Conservation (phyloP, 2,888 invertebrate species). For the Stenurella melanura region DNA sequence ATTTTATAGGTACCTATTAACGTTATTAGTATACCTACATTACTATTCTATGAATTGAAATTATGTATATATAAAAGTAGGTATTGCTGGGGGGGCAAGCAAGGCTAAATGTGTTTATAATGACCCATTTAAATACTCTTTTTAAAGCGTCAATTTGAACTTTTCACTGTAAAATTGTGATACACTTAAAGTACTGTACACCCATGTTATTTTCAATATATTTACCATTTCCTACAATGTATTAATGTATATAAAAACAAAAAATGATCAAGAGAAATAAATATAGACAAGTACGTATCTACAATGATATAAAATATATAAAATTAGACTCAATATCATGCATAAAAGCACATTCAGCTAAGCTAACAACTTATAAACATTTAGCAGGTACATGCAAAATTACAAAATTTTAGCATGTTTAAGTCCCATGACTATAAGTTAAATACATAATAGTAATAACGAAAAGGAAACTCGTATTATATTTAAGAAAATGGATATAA, state of each 20-base stretch:
- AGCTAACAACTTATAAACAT: conserved; percentile 40
- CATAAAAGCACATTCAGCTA: conserved; percentile 46
- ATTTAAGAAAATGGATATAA: not conserved
- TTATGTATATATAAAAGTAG: too few relatives aligned
- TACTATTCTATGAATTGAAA: too few relatives aligned
- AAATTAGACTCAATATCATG: conserved; percentile 47
- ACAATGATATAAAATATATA: conserved; percentile 26
- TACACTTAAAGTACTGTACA: too few relatives aligned
- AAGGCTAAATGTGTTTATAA: too few relatives aligned
- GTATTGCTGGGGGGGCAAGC: too few relatives aligned
- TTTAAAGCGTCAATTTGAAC: too few relatives aligned
- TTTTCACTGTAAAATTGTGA: too few relatives aligned
- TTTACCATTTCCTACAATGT: not conserved
- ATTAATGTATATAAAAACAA: not conserved
- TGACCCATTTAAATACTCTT: too few relatives aligned
- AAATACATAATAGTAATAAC: conserved; percentile 12
- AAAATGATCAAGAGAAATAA: not conserved
- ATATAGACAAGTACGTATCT: not conserved
- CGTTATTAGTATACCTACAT: too few relatives aligned
- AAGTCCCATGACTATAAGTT: conserved; percentile 20
- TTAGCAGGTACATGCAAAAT: conserved; percentile 41
- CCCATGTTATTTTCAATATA: too few relatives aligned
- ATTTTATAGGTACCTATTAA: too few relatives aligned
- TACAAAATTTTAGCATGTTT: conserved; percentile 19
- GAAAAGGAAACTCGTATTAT: not conserved